Evolutionary conservation across 2,888 invertebrate genomes (phyloP).

Genomic region (Cheilosia vulpina): DNA sequence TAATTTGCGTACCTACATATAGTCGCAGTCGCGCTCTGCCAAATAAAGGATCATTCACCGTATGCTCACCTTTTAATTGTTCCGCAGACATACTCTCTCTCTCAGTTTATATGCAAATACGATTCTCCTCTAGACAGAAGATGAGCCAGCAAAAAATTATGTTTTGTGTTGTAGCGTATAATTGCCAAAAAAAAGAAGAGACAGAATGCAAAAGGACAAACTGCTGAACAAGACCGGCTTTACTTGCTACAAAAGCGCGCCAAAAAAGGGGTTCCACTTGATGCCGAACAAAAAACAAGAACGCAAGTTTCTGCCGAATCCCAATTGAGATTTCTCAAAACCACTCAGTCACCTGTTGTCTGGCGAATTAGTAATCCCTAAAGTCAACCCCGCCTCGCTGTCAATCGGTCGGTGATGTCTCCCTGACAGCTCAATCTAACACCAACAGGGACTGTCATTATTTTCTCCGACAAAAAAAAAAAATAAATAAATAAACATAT

Average conservation of each 20-base stretch:
- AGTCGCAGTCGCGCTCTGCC: conserved; percentile 44
- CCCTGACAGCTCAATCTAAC: conserved; percentile 51
- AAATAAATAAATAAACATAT: conserved; percentile 39
- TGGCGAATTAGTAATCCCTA: conserved; percentile 54
- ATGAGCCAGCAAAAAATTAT: conserved; percentile 8
- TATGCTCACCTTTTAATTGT: conserved; percentile 59
- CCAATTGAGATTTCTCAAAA: background rate
- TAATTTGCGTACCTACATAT: conserved; percentile 24
- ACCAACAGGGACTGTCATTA: background rate
- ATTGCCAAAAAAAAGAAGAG: conserved; percentile 45
- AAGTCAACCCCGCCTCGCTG: conserved; percentile 69
- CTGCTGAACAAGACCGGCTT: conserved; percentile 51
- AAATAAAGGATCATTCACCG: conserved; percentile 63
- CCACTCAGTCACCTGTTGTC: conserved; percentile 57
- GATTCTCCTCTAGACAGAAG: conserved; percentile 36
- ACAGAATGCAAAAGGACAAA: background rate
- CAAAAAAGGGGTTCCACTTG: conserved; percentile 58
- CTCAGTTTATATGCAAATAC: conserved; percentile 30
- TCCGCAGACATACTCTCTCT: conserved; percentile 46
- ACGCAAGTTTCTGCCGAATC: conserved; percentile 15
- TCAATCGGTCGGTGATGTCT: conserved; percentile 24
- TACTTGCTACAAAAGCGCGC: conserved; percentile 69
- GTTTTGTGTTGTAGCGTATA: conserved; percentile 59
- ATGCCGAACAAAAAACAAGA: conserved; percentile 3
- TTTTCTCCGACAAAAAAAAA: background rate